Base-by-base conservation (phyloP, 2,113 vertebrate genomes). In the Dasypus novemcinctus region DNA sequence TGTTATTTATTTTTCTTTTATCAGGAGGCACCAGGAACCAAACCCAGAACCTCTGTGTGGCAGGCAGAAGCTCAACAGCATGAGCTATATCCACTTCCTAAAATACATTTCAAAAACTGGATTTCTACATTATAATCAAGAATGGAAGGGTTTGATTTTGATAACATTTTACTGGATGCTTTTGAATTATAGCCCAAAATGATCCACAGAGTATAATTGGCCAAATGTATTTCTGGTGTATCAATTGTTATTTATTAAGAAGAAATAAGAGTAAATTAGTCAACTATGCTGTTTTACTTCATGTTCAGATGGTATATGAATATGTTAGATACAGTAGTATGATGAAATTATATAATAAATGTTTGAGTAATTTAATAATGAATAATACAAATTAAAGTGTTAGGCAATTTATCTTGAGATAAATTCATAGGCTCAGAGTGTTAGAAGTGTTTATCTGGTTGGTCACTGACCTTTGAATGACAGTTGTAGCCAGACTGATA, bases 271-370 rank as follows among this genome's bases (percentile, higher is more conserved):
- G 25, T 90, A 49, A 84, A 71, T 49, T 85, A 96, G 27, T n/a
- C 23, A 88, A 20, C 23, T 76, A 7, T 87, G 17, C 33, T 74
- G 49, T 84, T 93, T 88, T 64, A 33, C 38, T 93, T 75, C 43
- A 82, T 72, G n/a, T 84, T 90, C 71, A 93, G 82, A 96, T 90
- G 49, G 7, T 76, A n/a, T 8, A 33, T 72, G 79, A 92, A 81
- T 71, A 89, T 92, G 61, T 76, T 43, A 66, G 18, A 15, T 76
- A 68, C 46, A 79, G 31, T 81, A 8, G 36, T 90, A 71, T 68
- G 52, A 90, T 72, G 69, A 81, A 91, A 85, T 33, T 84, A 81
- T 15, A 69, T 59, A 91, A 74, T 88, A 74, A 84, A 71, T 57
- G 93, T n/a, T 75, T 79, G 46, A 68, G 14, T 93, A 88, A 68